phyloP scores from a whole-genome alignment of 1,140 invertebrate species.

The Streblospio benedicti region DNA sequence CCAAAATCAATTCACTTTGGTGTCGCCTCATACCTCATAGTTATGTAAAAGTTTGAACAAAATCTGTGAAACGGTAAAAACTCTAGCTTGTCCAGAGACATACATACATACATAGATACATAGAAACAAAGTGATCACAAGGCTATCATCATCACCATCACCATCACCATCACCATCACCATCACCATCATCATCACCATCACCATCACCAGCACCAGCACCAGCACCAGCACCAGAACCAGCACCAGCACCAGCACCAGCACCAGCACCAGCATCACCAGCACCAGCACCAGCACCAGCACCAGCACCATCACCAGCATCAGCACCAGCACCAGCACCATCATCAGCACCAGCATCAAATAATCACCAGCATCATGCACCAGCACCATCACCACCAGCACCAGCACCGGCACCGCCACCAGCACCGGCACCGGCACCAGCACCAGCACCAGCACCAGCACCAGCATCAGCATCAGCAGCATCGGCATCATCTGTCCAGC shows the following conservation, averaged over 20 bases:
- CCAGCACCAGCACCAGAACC: background rate
- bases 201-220: background rate
- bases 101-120: too few species aligned
- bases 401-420: background rate
- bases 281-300: background rate
- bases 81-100: too few species aligned
- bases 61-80: too few species aligned
- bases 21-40: too few species aligned
- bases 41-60: too few species aligned
- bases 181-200: background rate
- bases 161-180: background rate
- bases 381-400: background rate
- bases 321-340: background rate
- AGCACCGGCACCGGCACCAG: background rate
- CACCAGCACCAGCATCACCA: background rate
- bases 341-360: conserved; percentile 1
- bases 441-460: background rate
- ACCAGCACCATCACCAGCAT: background rate
- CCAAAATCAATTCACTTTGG: too few species aligned
- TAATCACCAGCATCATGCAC: too few species aligned
- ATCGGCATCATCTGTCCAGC: background rate
- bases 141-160: background rate
- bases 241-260: background rate
- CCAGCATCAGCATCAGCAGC: background rate
- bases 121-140: too few species aligned